Base-by-base conservation (phyloP, 1,140 invertebrate species). In the Eufriesea mexicana region DNA sequence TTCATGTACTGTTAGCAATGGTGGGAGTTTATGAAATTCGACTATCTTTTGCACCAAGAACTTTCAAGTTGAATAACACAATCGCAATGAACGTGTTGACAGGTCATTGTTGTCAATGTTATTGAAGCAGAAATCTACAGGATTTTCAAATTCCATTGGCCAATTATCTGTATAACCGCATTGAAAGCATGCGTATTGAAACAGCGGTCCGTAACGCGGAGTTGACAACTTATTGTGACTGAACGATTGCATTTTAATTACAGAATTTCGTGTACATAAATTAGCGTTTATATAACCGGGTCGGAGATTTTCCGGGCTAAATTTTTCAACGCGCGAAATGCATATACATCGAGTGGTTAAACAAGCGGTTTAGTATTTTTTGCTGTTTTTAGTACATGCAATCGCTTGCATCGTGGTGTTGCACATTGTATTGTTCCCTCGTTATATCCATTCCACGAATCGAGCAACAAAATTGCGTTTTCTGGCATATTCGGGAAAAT, bases 1-100 rank as follows among this genome's bases (percentile, higher is more conserved):
- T 35, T 4, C 35, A 35, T 35, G 35, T 35, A 35, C 35, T n/a
- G n/a, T n/a, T n/a, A n/a, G n/a, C n/a, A n/a, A n/a, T n/a, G n/a
- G n/a, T n/a, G n/a, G n/a, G n/a, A n/a, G n/a, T n/a, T n/a, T n/a
- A n/a, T n/a, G n/a, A n/a, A n/a, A n/a, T n/a, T n/a, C n/a, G n/a
- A n/a, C n/a, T n/a, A n/a, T n/a, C n/a, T n/a, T n/a, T 28, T 64
- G 25, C 61, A 64, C 61, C 61, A 64, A 8, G 61, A 64, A 64
- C 28, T 42, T 64, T 64, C 42, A 6, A 42, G 62, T 42, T 6
- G 14, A 35, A 64, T 2, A 12, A 35, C 62, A 42, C 42, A 2
- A 59, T 59, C 23, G 6, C 57, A 59, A 2, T 18, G 28, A 6
- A 18, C 25, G 18, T 16, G 12, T 28, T 64, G 23, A 61, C 57